Evolutionary conservation across 2,888 invertebrate genomes (phyloP).

Genomic region (Apotomis capreana): DNA sequence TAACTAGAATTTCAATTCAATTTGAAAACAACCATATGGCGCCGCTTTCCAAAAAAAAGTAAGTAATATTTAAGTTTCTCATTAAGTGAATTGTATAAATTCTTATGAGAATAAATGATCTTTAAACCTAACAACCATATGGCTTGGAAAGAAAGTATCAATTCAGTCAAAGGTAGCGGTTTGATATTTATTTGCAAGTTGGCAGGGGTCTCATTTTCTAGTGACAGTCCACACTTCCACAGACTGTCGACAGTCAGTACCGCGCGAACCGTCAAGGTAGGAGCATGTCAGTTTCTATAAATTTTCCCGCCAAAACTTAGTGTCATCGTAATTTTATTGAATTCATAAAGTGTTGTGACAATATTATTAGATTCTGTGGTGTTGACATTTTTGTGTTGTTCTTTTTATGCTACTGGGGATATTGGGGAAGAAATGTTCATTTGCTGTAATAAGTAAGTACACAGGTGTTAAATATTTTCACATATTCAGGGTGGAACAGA

Average conservation of each 20-base stretch:
- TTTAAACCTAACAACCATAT: no score
- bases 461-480: no score
- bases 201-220: slow-evolving; percentile 3
- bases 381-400: background rate
- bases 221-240: no score
- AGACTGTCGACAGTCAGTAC: slow-evolving; percentile 1
- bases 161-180: background rate
- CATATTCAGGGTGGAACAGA: no score
- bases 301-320: slow-evolving; percentile 16
- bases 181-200: background rate
- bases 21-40: no score
- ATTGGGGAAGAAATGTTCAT: no score
- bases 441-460: no score
- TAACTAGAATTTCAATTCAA: no score
- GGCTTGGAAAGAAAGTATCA: background rate
- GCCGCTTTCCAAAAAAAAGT: no score
- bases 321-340: background rate
- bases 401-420: background rate
- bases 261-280: background rate
- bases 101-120: no score
- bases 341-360: background rate
- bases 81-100: no score
- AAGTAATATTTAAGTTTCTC: no score
- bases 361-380: background rate
- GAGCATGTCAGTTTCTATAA: background rate